phyloP scores from a whole-genome alignment of 1,140 invertebrate species.

The Aphidius ervi region DNA sequence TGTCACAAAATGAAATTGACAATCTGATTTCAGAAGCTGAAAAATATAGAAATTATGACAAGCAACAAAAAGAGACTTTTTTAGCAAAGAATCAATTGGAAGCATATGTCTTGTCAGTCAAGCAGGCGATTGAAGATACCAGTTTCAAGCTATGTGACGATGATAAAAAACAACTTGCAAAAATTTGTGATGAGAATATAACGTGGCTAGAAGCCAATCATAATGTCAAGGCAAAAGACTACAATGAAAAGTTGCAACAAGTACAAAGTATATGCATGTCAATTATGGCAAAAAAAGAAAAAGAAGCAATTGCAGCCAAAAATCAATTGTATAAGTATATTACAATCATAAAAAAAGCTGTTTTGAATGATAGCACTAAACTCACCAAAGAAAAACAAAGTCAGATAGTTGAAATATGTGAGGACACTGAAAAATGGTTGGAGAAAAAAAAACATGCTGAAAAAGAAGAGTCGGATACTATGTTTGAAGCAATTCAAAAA shows the following conservation, averaged over 20 bases:
- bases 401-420: no score
- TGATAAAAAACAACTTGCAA: constrained; percentile 32
- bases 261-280: constrained; percentile 54
- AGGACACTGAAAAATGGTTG: no score
- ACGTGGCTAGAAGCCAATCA: constrained; percentile 64
- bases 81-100: constrained; percentile 58
- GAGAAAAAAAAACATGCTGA: no score
- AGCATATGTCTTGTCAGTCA: constrained; percentile 64
- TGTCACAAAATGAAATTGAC: constrained; percentile 74
- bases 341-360: no score
- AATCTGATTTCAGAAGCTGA: constrained; percentile 66
- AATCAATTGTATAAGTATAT: no score
- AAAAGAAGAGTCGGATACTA: no score
- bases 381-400: no score
- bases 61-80: constrained; percentile 62
- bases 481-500: no score
- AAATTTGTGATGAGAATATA: constrained; percentile 47
- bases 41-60: constrained; percentile 61
- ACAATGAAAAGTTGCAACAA: constrained; percentile 57
- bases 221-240: constrained; percentile 62
- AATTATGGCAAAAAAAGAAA: constrained; percentile 56
- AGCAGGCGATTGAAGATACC: constrained; percentile 48
- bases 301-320: constrained; percentile 19
- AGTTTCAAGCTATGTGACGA: constrained; percentile 33
- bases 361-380: no score